Percentiles rank a stretch among this genome's conserved stretches.
Evolutionary conservation across 2,888 invertebrate genomes (phyloP).

Genomic region (Margaritifera margaritifera): DNA sequence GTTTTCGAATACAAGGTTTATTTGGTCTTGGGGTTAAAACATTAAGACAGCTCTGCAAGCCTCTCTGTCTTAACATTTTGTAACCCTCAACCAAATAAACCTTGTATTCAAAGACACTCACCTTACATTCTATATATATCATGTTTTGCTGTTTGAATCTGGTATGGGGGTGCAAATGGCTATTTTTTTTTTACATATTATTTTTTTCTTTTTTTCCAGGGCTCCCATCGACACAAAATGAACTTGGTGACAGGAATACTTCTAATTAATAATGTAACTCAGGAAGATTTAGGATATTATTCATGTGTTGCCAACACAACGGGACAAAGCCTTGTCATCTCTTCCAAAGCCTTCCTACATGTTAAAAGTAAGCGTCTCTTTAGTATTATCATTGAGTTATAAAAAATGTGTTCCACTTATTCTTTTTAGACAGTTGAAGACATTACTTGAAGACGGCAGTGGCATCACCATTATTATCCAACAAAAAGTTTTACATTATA

Average conservation of each 20-base stretch:
- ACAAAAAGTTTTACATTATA: no score
- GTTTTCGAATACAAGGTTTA: no score
- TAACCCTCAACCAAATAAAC: no score
- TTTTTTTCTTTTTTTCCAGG: conserved; percentile 33
- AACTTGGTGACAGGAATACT: conserved; percentile 76
- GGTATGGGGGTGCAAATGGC: background rate
- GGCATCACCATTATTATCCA: no score
- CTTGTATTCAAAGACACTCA: no score
- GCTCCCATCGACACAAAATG: conserved; percentile 55
- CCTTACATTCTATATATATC: background rate
- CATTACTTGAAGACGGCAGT: no score
- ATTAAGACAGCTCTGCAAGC: no score
- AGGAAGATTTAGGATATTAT: conserved; percentile 80
- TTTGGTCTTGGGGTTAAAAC: no score
- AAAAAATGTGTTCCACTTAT: background rate
- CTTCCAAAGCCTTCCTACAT: conserved; percentile 77
- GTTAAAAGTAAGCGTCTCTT: conserved; percentile 76
- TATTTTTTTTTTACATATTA: background rate
- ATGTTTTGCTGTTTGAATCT: background rate
- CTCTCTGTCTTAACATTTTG: no score
- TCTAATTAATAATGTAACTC: conserved; percentile 75
- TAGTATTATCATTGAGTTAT: conserved; percentile 4
- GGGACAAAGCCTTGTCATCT: conserved; percentile 78
- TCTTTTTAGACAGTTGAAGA: background rate
- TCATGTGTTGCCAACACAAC: conserved; percentile 80